Conservation (phyloP, 2,797 vertebrate species). For the Esox lucius region DNA sequence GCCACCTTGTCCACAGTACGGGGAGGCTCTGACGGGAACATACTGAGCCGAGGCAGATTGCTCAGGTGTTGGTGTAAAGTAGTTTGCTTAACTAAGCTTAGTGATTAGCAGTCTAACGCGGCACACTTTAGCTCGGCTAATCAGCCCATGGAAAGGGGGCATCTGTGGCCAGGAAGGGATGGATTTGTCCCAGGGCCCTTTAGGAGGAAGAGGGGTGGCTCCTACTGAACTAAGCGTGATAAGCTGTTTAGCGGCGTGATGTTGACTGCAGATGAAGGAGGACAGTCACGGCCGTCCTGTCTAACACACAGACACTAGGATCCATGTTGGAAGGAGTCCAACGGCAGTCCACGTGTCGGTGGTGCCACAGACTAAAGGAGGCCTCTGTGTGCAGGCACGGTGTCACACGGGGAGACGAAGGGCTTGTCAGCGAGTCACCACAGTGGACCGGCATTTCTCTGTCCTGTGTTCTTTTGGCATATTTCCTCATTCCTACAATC, state of each 20-base stretch:
- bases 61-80: conserved; percentile 56
- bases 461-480: neutral
- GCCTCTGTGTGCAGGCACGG: too few species aligned
- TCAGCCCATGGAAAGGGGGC: conserved; percentile 21
- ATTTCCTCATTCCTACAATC: neutral
- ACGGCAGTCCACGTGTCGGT: neutral
- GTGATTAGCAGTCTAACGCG: conserved; percentile 63
- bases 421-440: too few species aligned
- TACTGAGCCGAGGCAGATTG: conserved; percentile 31
- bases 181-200: conserved; percentile 35
- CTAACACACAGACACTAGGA: neutral
- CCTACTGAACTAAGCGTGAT: conserved; percentile 28
- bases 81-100: conserved; percentile 47
- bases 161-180: conserved; percentile 27
- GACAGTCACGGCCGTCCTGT: neutral
- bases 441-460: neutral
- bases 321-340: neutral
- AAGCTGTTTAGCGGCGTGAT: conserved; percentile 49
- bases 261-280: conserved; percentile 17
- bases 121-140: conserved; percentile 47
- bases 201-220: conserved; percentile 28
- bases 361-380: neutral
- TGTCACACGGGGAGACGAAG: too few species aligned
- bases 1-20: neutral
- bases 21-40: conserved; percentile 13